Base-by-base conservation (phyloP, 1,140 invertebrate genomes). In the Coptotermes formosanus region DNA sequence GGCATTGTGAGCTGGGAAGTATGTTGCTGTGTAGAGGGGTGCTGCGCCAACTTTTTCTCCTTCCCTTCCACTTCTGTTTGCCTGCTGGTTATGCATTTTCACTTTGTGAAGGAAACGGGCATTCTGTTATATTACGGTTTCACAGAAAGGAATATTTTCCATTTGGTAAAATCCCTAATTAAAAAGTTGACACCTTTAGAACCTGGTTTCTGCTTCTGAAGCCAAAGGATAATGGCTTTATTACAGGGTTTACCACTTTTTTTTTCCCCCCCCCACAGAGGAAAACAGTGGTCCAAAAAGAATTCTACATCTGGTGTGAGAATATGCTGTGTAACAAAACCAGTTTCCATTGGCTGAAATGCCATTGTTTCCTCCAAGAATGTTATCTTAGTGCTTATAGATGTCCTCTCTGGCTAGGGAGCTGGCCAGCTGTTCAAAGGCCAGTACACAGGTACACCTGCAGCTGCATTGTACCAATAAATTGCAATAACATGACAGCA, bases 371-470 rank as follows among this genome's bases (percentile, higher is more conserved):
- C 88, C 38, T 93, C 91, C 3, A 96, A 89, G 90, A 95, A 96
- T 1, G 91, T 87, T 12, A 95, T 88, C 43, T 97, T 90, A 3
- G 92, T 90, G n/a, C 91, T 87, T 0, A 93, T 89, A 69, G 91
- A 91, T n/a, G 93, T 92, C 38, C 95, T 95, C 85, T 95, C 93
- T 0, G 96, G 95, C 96, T 96, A 98, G 0, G 96, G 96, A 2
- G 95, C 96, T 7, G 94, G 94, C 91, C 96, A 94, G 82, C 92
- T 89, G 83, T 91, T 92, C 9, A 92, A 92, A 7, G 94, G 93
- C 96, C 96, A 97, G 38, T 96, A 91, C 87, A 92, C 90, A 32
- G 88, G 87, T 32, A 92, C 92, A 85, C 92, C 89, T 85, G 91
- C 91, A 38, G 92, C 91, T n/a, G 91, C 89, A 30, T 91, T 88